Evolutionary conservation across 2,797 vertebrate genomes (phyloP).

Genomic region (Petrocephalus sullivani): DNA sequence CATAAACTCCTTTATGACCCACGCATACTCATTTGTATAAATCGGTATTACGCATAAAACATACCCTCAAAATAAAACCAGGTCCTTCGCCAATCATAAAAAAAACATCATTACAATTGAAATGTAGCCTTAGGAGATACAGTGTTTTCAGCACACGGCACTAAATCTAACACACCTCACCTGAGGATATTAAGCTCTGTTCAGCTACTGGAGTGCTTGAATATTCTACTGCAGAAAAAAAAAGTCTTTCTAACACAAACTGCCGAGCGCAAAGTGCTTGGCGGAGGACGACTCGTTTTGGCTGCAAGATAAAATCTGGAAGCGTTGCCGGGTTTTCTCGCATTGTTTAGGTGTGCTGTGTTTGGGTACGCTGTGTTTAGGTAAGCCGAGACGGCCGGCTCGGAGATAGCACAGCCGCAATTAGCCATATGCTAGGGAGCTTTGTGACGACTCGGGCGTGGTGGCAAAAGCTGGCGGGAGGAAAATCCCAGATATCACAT

Average conservation of each 20-base stretch:
- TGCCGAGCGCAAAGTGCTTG: neutral
- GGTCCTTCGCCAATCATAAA: neutral
- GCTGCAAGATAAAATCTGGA: neutral
- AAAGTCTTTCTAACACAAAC: neutral
- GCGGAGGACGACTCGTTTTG: neutral
- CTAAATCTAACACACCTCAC: neutral
- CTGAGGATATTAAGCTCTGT: neutral
- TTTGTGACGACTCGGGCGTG: neutral
- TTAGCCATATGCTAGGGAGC: neutral
- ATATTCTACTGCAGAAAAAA: neutral
- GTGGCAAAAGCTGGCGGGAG: no score
- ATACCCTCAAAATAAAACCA: neutral
- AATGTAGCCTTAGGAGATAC: neutral
- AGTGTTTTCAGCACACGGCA: neutral
- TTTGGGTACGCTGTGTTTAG: neutral
- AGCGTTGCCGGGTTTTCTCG: neutral
- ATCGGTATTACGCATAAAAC: neutral
- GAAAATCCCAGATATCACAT: neutral
- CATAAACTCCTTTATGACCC: neutral
- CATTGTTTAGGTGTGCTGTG: neutral
- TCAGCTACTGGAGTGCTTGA: neutral
- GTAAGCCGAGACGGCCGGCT: neutral
- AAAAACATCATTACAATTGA: neutral
- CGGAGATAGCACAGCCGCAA: neutral
- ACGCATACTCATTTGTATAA: neutral